Evolutionary conservation across 2,888 invertebrate species (phyloP), one percentile per base, ranked within the genome.

Genomic region (Belgica antarctica): DNA sequence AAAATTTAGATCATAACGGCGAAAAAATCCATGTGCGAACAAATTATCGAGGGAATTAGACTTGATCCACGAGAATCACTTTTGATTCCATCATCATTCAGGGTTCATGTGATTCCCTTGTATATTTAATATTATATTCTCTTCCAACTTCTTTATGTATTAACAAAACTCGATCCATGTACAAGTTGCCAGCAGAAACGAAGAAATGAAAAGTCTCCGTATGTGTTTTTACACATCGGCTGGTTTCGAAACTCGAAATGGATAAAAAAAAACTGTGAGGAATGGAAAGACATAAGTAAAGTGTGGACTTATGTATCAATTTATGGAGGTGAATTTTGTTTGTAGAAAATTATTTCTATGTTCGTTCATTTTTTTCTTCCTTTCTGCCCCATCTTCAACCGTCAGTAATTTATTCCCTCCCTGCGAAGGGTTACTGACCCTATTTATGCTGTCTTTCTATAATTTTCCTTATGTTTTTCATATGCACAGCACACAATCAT

Each of bases 341-440:
- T n/a, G n/a, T n/a, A n/a, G n/a, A n/a, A n/a, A n/a, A n/a, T n/a
- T n/a, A n/a, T n/a, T n/a, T n/a, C n/a, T n/a, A n/a, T n/a, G n/a
- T n/a, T n/a, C n/a, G n/a, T n/a, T n/a, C n/a, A n/a, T n/a, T 41
- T 41, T 5, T 41, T 12, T 41, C 22, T 5, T 52, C 22, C 22
- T 52, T 22, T 22, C 22, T 17, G 19, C 52, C 52, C 52, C 52
- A 28, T n/a, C 47, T 10, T 61, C 61, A 15, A 57, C 31, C 5
- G n/a, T 24, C 28, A 28, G 34, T 28, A 63, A 63, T 10, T 24
- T 47, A 65, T 65, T 65, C 22, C 47, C 47, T 65, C 52, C 47
- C 65, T 47, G 31, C 63, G 27, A 65, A 65, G 65, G 65, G 65
- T 65, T 65, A 65, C 15, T 65, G 65, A 65, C 65, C 65, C 65